phyloP scores from a whole-genome alignment of 92 coral and sea anemone genomes.

The Virgularia gustaviana region DNA sequence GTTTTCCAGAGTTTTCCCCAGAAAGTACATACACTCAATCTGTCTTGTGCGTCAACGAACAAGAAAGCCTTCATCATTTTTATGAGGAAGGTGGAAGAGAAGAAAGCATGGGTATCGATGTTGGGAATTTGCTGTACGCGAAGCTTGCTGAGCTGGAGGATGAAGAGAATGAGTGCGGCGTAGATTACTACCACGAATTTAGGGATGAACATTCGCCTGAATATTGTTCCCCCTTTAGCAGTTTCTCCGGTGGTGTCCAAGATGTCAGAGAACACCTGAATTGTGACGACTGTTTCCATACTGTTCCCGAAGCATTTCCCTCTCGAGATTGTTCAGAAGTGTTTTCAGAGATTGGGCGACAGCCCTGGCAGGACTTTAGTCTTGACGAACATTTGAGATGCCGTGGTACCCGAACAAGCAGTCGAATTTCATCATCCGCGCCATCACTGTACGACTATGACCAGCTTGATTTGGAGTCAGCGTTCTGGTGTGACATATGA shows the following conservation, averaged over 20 bases:
- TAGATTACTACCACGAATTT: slow-evolving; percentile 63
- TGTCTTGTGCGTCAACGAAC: too few species aligned
- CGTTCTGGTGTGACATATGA: too few species aligned
- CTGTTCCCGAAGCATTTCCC: too few species aligned
- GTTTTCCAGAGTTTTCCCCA: too few species aligned
- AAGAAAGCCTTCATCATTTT: slow-evolving; percentile 84
- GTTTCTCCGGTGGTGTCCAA: slow-evolving; percentile 81
- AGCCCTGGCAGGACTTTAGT: too few species aligned
- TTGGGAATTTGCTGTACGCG: slow-evolving; percentile 75
- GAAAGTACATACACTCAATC: too few species aligned
- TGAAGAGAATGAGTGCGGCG: slow-evolving; percentile 81
- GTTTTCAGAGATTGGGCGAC: slow-evolving; percentile 80
- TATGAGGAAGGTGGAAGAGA: slow-evolving; percentile 94
- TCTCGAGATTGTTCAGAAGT: slow-evolving; percentile 90
- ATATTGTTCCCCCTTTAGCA: slow-evolving; percentile 77
- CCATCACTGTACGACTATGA: too few species aligned
- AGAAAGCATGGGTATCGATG: slow-evolving; percentile 83
- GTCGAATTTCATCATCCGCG: too few species aligned
- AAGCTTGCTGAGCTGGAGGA: slow-evolving; percentile 90
- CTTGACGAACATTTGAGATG: too few species aligned
- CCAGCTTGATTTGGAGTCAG: too few species aligned
- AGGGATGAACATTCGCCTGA: slow-evolving; percentile 73
- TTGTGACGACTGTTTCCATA: slow-evolving; percentile 82
- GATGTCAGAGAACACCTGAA: slow-evolving; percentile 79
- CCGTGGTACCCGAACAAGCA: too few species aligned